Evolutionary conservation across 2,888 invertebrate species (phyloP).

Genomic region (Zaprionus obscuricornis): DNA sequence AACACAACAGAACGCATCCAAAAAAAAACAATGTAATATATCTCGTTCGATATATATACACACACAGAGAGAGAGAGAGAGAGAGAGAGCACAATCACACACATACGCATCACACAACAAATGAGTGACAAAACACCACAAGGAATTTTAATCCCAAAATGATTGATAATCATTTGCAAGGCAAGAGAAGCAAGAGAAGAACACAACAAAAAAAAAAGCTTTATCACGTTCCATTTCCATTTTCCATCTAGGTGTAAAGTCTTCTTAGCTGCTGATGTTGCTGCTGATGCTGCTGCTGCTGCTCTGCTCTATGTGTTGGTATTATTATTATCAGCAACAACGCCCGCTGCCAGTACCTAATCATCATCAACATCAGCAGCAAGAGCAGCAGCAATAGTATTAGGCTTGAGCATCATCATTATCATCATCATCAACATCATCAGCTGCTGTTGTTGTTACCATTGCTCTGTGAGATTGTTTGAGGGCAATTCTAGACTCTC

Average conservation of each 20-base stretch:
- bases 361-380: constrained; percentile 4
- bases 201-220: constrained; percentile 58
- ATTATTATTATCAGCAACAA: constrained; percentile 61
- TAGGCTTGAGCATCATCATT: constrained; percentile 30
- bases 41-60: constrained; percentile 28
- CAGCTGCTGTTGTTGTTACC: constrained; percentile 25
- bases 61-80: background rate
- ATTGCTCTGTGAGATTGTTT: constrained; percentile 27
- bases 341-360: constrained; percentile 7
- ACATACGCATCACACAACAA: constrained; percentile 28
- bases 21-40: constrained; percentile 67
- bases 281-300: no score
- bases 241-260: constrained; percentile 70
- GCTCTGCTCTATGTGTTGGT: no score
- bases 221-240: constrained; percentile 73
- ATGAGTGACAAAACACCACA: constrained; percentile 79
- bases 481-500: constrained; percentile 4
- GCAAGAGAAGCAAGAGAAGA: no score
- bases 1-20: constrained; percentile 67
- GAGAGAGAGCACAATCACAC: background rate
- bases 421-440: constrained; percentile 19
- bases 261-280: no score
- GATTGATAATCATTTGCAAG: constrained; percentile 78
- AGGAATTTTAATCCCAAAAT: constrained; percentile 79
- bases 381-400: constrained; percentile 29